Base-by-base conservation (phyloP, 1,140 invertebrate species). In the Tachypleus tridentatus region DNA sequence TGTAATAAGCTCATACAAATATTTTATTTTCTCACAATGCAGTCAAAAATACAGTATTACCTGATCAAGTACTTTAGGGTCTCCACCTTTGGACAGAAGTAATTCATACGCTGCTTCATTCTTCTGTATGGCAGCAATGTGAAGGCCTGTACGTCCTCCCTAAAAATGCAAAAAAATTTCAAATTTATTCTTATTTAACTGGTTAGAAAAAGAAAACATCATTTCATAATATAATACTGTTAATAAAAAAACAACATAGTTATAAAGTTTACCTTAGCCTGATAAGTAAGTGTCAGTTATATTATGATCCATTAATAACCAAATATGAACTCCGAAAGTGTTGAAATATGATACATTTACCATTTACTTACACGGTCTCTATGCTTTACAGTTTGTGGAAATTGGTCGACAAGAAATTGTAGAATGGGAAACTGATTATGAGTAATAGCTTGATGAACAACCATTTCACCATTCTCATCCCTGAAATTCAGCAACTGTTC, bases 401-500 rank as follows among this genome's bases (percentile, higher is more conserved):
- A 67, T 8, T 71, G 68, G 47, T 66, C 57, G 0, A 68, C 9
- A 4, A 74, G 60, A 63, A 71, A 74, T n/a, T 70, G 61, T 49
- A 72, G 50, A 52, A 74, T 58, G 8, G 68, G 52, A 1, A 60
- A 4, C 61, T 73, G 70, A 9, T 71, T 64, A 47, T 67, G 61
- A n/a, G 60, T 58, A 6, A 71, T 67, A 4, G 73, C 72, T 4
- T 69, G 61, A 58, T 79, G 77, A 10, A 80, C 71, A 9, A 76
- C 69, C 0, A 75, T 75, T 10, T 72, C 71, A 1, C 78, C 78
- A 47, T 73, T 71, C 2, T 68, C 60, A 67, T 79, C 75, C 62
- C 71, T 70, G 49, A 74, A 71, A 60, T 72, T 58, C 8, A 75
- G 71, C n/a, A 79, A 67, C 52, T 69, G 64, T 57, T 75, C 73